Evolutionary conservation across 2,888 invertebrate genomes (phyloP).

Genomic region (Xanthia icteritia): DNA sequence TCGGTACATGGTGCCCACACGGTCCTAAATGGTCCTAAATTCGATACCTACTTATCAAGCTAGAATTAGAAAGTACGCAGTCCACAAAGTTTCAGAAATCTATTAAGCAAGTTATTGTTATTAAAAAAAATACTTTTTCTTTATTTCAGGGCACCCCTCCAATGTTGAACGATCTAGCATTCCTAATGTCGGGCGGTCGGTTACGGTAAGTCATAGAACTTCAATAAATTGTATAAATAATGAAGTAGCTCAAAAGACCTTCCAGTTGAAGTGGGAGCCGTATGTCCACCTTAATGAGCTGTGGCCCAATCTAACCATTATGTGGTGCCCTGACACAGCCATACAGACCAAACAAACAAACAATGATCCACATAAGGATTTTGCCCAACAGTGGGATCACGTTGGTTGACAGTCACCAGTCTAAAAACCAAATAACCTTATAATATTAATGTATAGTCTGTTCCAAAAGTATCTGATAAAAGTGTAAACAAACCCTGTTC

Average conservation of each 20-base stretch:
- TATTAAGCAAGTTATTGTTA: not conserved
- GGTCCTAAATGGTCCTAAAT: too few relatives aligned
- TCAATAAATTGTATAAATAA: not conserved
- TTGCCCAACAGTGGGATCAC: not conserved
- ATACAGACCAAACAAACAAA: not conserved
- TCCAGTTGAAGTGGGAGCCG: not conserved
- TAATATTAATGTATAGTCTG: not conserved
- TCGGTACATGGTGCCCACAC: too few relatives aligned
- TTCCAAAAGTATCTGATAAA: not conserved
- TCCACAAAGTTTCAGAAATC: not conserved
- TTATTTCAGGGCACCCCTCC: constrained; percentile 81
- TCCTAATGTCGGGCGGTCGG: constrained; percentile 85
- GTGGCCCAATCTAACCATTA: not conserved
- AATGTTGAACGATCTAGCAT: constrained; percentile 85
- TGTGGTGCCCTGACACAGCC: not conserved
- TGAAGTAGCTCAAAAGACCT: not conserved
- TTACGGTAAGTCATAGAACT: constrained; percentile 76
- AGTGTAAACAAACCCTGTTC: not conserved
- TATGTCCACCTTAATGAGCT: not conserved
- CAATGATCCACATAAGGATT: not conserved
- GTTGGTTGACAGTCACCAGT: not conserved
- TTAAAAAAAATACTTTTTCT: constrained; percentile 12
- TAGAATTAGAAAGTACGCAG: not conserved
- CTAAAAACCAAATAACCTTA: not conserved
- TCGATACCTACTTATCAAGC: not conserved